Evolutionary conservation across 2,888 invertebrate species (phyloP), one percentile per base, ranked within the genome.

Genomic region (Seladonia tumulorum): DNA sequence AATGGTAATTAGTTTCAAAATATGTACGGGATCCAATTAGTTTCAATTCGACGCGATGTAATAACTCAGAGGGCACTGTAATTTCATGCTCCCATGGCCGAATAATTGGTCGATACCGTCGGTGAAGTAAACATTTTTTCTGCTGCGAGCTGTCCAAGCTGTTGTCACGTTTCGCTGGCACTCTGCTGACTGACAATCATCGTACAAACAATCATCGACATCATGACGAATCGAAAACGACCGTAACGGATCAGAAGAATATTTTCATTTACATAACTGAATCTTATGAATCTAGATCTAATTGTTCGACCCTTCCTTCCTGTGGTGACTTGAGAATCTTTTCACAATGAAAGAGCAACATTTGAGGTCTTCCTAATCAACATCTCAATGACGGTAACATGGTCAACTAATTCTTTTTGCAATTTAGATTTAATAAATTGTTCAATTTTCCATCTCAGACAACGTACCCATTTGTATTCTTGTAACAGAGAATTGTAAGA

Each of bases 21-120:
- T 66, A 63, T 71, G 22, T 47, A 39, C 35, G 2, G 47, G 5
- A 57, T n/a, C 16, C 39, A 57, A 57, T 83, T 76, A 72, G 53
- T 63, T 72, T 81, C 22, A 53, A 72, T 53, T 8, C 16, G 22
- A 29, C 2, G 35, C 45, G 76, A 68, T 60, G 35, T 75, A 79
- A 79, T 79, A 79, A 57, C 45, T 63, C 79, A 25, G 60, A 29
- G 60, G 29, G 2, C 7, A 14, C 4, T 7, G 5, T 16, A 63
- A 63, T 63, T 63, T 63, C 60, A 29, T 25, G 60, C n/a, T 60
- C 22, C 29, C 16, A 29, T 29, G 29, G 29, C 5, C 5, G 29
- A 63, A 63, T 63, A 63, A 63, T 63, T 63, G 16, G 25, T 29
- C 60, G 60, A 16, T 63, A 16, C 60, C 5, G 25, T 63, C 7